Evolutionary conservation across 1,140 invertebrate species (phyloP), one percentile per base, ranked within the genome.

Genomic region (Nomia melanderi): DNA sequence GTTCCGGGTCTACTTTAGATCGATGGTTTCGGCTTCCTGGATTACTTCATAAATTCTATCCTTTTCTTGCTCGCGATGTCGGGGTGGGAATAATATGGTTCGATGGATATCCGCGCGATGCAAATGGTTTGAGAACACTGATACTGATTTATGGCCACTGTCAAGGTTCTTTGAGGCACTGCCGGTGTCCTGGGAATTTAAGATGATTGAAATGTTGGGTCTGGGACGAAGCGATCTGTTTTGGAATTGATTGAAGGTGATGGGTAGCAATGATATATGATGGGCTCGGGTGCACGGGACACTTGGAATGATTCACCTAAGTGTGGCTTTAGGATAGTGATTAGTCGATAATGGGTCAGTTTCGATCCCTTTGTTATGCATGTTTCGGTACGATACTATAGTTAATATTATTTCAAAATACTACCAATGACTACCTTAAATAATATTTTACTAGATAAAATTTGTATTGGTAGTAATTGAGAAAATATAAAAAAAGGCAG

Each of bases 1-100:
- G 57, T 53, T 47, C 60, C 57, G 41, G 41, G 14, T 44, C 41
- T 8, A 7, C 8, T 8, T 39, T 12, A 4, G 50, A 67, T 75
- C 66, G 72, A 67, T 59, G 72, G 57, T 11, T 14, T 11, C 14
- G 4, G 33, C 65, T 76, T 69, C 64, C 73, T 39, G 54, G 39
- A 69, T 69, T 59, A 67, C 36, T 20, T 25, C 2, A 36, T 8
- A 36, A 12, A 12, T 14, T 63, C 14, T 5, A 44, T 33, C 31
- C 20, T 57, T 54, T 33, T 47, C n/a, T 31, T 9, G 14, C 41
- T 39, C 36, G 36, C 33, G 33, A 23, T 25, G 23, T 14, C 1
- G 33, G 11, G 59, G n/a, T n/a, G 59, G 59, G 39, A 62, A 11
- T 12, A 36, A 39, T 14, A 4, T 3, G 20, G 33, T 25, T 25